Evolutionary conservation across 2,113 vertebrate species (phyloP).

Genomic region (Oceanites oceanicus): DNA sequence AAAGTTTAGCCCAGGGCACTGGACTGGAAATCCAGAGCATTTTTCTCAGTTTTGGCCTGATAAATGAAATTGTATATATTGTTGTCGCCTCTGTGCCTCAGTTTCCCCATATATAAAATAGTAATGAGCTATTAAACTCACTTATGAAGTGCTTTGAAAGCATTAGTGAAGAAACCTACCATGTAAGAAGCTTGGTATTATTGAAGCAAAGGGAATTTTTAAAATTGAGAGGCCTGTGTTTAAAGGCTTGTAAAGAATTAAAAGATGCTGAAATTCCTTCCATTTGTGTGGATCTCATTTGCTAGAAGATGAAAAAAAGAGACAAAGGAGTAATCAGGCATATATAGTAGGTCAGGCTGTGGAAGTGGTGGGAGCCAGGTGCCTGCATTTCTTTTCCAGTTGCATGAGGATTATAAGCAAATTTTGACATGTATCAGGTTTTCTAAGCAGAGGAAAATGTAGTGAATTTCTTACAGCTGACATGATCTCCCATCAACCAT

Average conservation of each 20-base stretch:
- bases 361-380: background rate
- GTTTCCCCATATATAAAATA: background rate
- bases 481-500: background rate
- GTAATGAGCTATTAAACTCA: background rate
- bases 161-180: background rate
- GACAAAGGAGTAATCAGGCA: background rate
- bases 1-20: background rate
- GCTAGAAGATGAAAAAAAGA: background rate
- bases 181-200: background rate
- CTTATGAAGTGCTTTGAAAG: background rate
- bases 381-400: background rate
- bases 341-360: background rate
- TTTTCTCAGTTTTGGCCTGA: background rate
- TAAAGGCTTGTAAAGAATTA: background rate
- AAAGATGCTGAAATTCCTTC: background rate
- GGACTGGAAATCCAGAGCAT: background rate
- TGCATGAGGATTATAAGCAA: background rate
- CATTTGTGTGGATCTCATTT: background rate
- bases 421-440: background rate
- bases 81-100: background rate
- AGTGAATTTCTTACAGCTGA: conserved; percentile 4
- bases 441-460: background rate
- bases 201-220: background rate
- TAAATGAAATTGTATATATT: background rate
- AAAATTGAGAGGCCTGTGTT: background rate